phyloP scores from a whole-genome alignment of 2,888 invertebrate genomes.

The Parthenolecanium corni region DNA sequence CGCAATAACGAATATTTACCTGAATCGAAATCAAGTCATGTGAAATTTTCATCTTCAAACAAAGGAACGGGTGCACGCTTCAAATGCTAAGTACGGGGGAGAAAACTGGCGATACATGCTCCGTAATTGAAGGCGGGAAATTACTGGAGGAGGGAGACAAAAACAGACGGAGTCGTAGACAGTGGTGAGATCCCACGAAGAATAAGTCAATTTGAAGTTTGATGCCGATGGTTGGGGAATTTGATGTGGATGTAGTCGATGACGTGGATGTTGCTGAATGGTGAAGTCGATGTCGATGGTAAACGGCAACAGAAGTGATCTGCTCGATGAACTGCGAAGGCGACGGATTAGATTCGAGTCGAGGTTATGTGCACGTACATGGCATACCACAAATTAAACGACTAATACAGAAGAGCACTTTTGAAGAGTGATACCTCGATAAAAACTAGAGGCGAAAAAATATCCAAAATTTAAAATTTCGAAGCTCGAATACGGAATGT shows the following conservation, averaged over 20 bases:
- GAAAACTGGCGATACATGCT: too few relatives aligned
- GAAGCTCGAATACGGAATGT: neutral
- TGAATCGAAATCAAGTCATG: too few relatives aligned
- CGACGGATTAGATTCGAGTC: neutral
- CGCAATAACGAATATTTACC: too few relatives aligned
- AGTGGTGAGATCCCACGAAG: too few relatives aligned
- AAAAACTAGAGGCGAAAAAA: slow-evolving; percentile 23
- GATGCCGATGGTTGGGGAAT: slow-evolving; percentile 2
- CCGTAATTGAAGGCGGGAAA: too few relatives aligned
- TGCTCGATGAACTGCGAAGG: neutral
- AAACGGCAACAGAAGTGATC: neutral
- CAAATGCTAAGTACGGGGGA: too few relatives aligned
- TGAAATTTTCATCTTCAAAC: too few relatives aligned
- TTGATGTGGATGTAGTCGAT: neutral
- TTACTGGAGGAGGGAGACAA: too few relatives aligned
- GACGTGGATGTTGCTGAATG: too few relatives aligned
- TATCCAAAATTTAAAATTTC: slow-evolving; percentile 14
- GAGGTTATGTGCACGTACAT: neutral
- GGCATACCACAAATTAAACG: slow-evolving; percentile 19
- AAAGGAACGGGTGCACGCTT: too few relatives aligned
- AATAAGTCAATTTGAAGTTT: too few relatives aligned
- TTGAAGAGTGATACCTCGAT: slow-evolving; percentile 27
- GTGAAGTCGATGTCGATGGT: neutral
- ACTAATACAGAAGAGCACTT: slow-evolving; percentile 27
- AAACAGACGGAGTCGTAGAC: too few relatives aligned